Conservation (phyloP, 2,888 invertebrate species). For the Rhingia campestris region DNA sequence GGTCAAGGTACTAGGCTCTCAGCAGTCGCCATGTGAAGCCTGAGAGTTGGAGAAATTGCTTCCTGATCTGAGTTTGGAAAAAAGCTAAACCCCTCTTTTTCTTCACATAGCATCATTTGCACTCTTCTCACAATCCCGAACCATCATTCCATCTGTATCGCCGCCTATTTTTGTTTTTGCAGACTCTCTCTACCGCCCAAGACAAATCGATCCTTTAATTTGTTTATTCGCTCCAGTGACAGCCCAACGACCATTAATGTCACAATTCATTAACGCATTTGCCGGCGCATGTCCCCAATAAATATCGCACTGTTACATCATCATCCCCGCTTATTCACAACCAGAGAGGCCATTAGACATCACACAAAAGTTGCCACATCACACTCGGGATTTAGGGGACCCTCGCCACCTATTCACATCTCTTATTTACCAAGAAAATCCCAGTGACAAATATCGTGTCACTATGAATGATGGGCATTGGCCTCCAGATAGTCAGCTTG, state of each 20-base stretch:
- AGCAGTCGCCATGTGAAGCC: no score
- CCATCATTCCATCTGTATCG: no score
- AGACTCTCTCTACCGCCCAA: no score
- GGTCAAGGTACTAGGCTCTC: no score
- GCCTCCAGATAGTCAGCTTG: slow-evolving; percentile 23
- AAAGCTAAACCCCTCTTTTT: no score
- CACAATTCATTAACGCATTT: slow-evolving; percentile 26
- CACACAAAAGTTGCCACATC: slow-evolving; percentile 49
- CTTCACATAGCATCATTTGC: no score
- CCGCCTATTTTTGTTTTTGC: no score
- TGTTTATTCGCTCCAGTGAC: background rate
- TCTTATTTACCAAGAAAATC: slow-evolving; percentile 56
- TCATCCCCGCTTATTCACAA: background rate
- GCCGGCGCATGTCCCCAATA: background rate
- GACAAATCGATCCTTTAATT: slow-evolving; percentile 26
- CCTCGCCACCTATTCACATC: background rate
- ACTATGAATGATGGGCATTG: slow-evolving; percentile 59
- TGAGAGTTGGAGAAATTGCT: no score
- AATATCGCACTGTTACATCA: background rate
- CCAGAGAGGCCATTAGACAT: slow-evolving; percentile 16
- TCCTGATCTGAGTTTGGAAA: no score
- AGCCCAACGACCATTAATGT: slow-evolving; percentile 14
- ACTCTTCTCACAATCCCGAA: no score
- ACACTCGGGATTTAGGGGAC: slow-evolving; percentile 30
- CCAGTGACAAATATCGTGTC: slow-evolving; percentile 63